Evolutionary conservation across 2,888 invertebrate genomes (phyloP).

Genomic region (Dromius quadrimaculatus): DNA sequence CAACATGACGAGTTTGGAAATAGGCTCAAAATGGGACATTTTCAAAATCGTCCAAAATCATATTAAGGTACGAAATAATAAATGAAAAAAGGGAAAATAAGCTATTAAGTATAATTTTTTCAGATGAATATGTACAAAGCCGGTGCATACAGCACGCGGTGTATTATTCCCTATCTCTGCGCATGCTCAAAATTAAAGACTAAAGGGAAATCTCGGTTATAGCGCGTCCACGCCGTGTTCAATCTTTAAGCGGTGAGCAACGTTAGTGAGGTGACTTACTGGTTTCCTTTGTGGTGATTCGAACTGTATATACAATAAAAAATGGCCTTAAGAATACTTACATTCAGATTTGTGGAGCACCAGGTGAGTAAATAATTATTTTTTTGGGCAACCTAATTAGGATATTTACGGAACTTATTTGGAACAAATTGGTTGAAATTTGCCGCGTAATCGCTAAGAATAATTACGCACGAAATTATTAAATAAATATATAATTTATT

Average conservation of each 20-base stretch:
- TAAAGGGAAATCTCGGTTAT: conserved; percentile 42
- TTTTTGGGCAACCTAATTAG: conserved; percentile 25
- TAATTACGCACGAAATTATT: neutral
- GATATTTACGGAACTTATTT: no score
- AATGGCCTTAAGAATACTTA: conserved; percentile 78
- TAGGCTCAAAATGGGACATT: no score
- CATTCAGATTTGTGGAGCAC: conserved; percentile 72
- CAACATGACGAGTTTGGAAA: no score
- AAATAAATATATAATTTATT: neutral
- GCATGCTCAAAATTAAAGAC: conserved; percentile 49
- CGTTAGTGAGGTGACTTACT: conserved; percentile 43
- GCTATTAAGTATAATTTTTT: neutral
- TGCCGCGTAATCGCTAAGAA: conserved; percentile 6
- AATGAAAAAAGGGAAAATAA: neutral
- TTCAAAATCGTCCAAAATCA: no score
- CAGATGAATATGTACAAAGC: neutral
- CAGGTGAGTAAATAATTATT: conserved; percentile 66
- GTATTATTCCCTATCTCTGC: neutral
- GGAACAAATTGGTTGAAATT: neutral
- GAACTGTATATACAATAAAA: conserved; percentile 56
- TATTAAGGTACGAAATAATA: no score
- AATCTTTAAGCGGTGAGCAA: conserved; percentile 48
- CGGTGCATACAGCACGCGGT: neutral
- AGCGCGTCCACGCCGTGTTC: conserved; percentile 40
- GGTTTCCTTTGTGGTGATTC: conserved; percentile 57